Conservation (phyloP, 2,113 vertebrate genomes). For the Carollia perspicillata region DNA sequence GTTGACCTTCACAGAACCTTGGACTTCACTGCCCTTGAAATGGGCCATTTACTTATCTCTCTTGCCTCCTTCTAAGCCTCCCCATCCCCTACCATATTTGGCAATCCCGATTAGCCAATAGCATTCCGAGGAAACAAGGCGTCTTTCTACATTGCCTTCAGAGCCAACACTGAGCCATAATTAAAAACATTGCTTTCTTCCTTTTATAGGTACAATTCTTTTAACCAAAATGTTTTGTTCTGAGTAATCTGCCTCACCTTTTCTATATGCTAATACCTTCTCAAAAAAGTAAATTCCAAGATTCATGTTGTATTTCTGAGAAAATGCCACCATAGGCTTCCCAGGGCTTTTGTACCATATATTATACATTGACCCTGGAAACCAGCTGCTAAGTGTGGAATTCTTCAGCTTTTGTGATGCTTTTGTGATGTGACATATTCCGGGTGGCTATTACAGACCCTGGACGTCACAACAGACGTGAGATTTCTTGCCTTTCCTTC, state of each 20-base stretch:
- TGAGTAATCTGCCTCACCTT: conserved; percentile 21
- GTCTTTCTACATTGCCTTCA: not conserved
- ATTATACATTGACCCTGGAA: not conserved
- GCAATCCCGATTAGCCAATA: not conserved
- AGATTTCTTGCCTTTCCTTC: not conserved
- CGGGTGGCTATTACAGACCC: not conserved
- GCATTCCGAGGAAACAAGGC: not conserved
- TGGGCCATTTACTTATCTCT: not conserved
- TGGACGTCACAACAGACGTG: not conserved
- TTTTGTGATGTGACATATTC: not conserved
- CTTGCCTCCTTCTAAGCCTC: not conserved
- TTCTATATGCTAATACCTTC: not conserved
- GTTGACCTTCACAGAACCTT: not conserved
- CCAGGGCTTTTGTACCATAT: not conserved
- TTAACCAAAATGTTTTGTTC: conserved; percentile 14
- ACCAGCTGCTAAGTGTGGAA: not conserved
- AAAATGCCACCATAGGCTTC: not conserved
- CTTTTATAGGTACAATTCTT: not conserved
- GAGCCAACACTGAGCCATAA: not conserved
- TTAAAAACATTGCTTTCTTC: not conserved
- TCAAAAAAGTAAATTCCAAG: not conserved
- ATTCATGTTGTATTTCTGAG: not conserved
- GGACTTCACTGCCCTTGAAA: not conserved
- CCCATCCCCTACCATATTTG: not conserved
- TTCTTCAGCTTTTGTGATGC: not conserved